Base-by-base conservation (phyloP, 2,888 invertebrate species). In the Chironomus tentans region DNA sequence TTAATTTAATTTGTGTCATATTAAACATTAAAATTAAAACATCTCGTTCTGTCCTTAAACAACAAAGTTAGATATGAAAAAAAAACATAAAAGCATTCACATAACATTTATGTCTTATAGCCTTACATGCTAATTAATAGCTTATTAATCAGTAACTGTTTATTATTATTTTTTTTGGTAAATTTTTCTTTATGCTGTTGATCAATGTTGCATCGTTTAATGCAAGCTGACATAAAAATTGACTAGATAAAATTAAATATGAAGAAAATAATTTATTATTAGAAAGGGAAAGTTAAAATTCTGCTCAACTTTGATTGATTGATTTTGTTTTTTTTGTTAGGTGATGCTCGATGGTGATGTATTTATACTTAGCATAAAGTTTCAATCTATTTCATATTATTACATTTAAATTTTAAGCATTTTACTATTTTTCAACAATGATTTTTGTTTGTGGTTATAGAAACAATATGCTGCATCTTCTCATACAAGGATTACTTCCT, bases 181-280 rank as follows among this genome's bases (percentile, higher is more conserved):
- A 65, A 12, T 21, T 7, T 15, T n/a, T 72, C 21, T 15, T 50
- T 61, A 18, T 48, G 24, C 28, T 46, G 68, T 18, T 46, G 18
- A 21, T 48, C 47, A 70, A 21, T 47, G 68, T 12, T 70, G 13
- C 46, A 48, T 12, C 13, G 13, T 62, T 65, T 62, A 74, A 74
- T 74, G 74, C 68, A 74, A 74, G 74, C 68, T 68, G 47, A 21
- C 18, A 28, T 12, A 28, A 46, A 74, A 68, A 24, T 47, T 74
- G 74, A 74, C 74, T 74, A 74, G 68, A 74, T 65, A 62, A 62
- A 65, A 65, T 65, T 65, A 22, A 65, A 65, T 13, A 65, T 7
- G 24, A 24, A 24, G 24, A 24, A 65, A 65, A 21, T 22, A 24
- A 12, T 65, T 65, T 13, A 21, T 65, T 13, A 21, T 22, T 24